Conservation (phyloP, 2,888 invertebrate species). For the Rhaphigaster nebulosa region DNA sequence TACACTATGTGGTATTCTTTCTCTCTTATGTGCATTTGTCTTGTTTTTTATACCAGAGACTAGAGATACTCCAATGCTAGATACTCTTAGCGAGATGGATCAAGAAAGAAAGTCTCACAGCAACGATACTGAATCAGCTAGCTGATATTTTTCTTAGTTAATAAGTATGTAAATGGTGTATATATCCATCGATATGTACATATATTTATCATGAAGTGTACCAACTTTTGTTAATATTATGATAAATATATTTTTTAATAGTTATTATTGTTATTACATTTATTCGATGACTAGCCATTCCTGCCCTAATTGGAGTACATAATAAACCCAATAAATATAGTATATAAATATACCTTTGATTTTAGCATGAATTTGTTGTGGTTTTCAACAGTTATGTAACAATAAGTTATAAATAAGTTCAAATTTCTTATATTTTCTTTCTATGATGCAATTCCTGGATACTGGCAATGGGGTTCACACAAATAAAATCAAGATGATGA, state of each 20-base stretch:
- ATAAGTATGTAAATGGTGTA: background rate
- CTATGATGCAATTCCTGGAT: too few relatives aligned
- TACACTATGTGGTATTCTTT: conserved; percentile 73
- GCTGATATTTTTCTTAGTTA: background rate
- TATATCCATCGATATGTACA: background rate
- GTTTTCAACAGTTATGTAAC: too few relatives aligned
- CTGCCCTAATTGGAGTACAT: background rate
- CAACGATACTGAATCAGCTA: conserved; percentile 1
- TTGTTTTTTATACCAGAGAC: conserved; percentile 76
- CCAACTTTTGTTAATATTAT: background rate
- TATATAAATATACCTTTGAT: too few relatives aligned
- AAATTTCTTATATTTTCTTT: too few relatives aligned
- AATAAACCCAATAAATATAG: background rate
- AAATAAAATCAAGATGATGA: too few relatives aligned
- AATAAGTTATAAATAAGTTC: too few relatives aligned
- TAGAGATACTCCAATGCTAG: conserved; percentile 71
- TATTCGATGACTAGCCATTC: background rate
- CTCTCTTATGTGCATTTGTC: conserved; percentile 72
- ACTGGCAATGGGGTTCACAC: too few relatives aligned
- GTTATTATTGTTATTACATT: background rate
- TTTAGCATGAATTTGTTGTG: too few relatives aligned
- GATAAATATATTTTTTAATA: background rate
- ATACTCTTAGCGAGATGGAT: conserved; percentile 68
- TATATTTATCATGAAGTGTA: background rate
- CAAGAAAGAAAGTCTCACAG: background rate